Evolutionary conservation across 2,113 vertebrate species (phyloP).

Genomic region (Malaclemys terrapin): DNA sequence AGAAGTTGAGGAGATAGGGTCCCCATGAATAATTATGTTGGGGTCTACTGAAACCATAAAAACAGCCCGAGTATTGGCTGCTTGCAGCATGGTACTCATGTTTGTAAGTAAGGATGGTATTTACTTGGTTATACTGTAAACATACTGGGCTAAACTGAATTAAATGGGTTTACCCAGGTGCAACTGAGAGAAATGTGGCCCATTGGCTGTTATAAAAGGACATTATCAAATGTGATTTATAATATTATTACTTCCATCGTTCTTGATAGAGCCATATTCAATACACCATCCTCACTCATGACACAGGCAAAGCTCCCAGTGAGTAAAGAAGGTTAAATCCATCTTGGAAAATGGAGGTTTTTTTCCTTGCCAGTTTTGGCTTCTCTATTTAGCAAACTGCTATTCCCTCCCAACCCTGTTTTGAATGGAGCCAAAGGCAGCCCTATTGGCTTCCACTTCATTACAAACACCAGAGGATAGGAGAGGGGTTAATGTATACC

Average conservation of each 20-base stretch:
- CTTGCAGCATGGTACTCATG: fast-evolving
- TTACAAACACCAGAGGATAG: not conserved
- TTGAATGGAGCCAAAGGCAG: fast-evolving
- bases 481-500: not conserved
- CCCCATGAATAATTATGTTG: fast-evolving
- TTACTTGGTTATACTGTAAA: not conserved
- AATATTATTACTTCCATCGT: constrained; percentile 33
- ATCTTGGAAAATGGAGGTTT: not conserved
- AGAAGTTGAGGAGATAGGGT: fast-evolving
- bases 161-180: not conserved
- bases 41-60: not conserved
- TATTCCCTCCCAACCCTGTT: not conserved
- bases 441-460: not conserved
- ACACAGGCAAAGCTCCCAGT: not conserved
- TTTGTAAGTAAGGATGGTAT: not conserved
- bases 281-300: not conserved
- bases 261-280: not conserved
- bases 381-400: not conserved
- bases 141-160: not conserved
- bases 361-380: not conserved
- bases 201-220: not conserved
- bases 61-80: not conserved
- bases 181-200: constrained; percentile 19
- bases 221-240: constrained; percentile 27
- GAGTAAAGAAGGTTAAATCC: not conserved